phyloP scores from a whole-genome alignment of 2,113 vertebrate genomes.

The Stercorarius parasiticus region DNA sequence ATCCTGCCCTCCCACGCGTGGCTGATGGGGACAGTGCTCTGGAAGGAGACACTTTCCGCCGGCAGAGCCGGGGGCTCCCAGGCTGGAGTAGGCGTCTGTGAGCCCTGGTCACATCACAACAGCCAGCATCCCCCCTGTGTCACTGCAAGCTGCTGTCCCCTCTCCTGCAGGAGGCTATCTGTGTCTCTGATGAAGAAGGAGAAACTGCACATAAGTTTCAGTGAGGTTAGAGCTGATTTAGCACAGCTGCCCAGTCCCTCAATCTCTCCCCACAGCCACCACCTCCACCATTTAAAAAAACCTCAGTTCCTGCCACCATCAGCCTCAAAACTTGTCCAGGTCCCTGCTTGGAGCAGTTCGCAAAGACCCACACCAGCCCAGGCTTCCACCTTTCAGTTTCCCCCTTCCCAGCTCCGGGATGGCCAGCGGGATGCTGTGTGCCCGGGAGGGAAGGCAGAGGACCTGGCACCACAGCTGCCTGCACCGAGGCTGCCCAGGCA shows the following conservation, averaged over 20 bases:
- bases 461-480: neutral
- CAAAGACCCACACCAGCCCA: neutral
- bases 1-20: neutral
- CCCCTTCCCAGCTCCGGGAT: neutral
- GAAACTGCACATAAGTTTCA: neutral
- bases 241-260: neutral
- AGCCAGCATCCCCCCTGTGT: neutral
- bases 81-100: neutral
- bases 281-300: neutral
- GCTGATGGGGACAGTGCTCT: neutral
- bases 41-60: neutral
- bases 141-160: neutral
- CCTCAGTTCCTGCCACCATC: neutral
- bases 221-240: neutral
- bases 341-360: neutral
- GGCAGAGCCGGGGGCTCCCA: neutral
- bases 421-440: neutral
- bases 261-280: neutral
- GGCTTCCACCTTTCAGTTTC: neutral
- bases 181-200: neutral
- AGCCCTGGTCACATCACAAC: neutral
- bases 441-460: neutral
- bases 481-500: neutral
- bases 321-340: neutral
- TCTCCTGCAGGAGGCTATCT: neutral